phyloP scores from a whole-genome alignment of 1,140 invertebrate genomes.

The Neodiprion fabricii region DNA sequence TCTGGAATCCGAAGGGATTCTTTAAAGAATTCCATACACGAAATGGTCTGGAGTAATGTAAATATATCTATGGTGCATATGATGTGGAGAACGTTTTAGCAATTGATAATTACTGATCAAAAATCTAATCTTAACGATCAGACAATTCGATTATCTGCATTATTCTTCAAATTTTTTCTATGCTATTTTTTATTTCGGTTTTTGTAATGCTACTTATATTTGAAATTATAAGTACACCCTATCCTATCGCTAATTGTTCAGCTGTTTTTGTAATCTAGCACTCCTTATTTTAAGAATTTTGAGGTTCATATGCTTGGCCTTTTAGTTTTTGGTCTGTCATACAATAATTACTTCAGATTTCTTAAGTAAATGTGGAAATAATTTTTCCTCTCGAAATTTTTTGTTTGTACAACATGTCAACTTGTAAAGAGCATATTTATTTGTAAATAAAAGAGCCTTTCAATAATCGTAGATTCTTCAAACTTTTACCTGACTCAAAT shows the following conservation, averaged over 20 bases:
- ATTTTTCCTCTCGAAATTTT: not conserved
- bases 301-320: too few species aligned
- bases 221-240: too few species aligned
- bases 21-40: not conserved
- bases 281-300: too few species aligned
- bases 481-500: too few species aligned
- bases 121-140: not conserved
- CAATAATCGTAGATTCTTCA: too few species aligned
- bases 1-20: not conserved
- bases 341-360: not conserved
- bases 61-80: not conserved
- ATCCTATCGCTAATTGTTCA: not conserved
- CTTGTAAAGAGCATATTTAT: not conserved
- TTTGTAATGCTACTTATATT: too few species aligned
- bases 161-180: too few species aligned
- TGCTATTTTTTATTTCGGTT: too few species aligned
- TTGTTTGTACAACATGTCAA: not conserved
- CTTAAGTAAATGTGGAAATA: not conserved
- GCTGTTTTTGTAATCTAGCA: too few species aligned
- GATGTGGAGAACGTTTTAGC: not conserved
- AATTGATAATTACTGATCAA: not conserved
- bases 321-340: not conserved
- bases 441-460: constrained; percentile 8
- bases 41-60: not conserved
- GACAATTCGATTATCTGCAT: too few species aligned